phyloP scores from a whole-genome alignment of 2,797 vertebrate genomes.

The Cyclopterus lumpus region DNA sequence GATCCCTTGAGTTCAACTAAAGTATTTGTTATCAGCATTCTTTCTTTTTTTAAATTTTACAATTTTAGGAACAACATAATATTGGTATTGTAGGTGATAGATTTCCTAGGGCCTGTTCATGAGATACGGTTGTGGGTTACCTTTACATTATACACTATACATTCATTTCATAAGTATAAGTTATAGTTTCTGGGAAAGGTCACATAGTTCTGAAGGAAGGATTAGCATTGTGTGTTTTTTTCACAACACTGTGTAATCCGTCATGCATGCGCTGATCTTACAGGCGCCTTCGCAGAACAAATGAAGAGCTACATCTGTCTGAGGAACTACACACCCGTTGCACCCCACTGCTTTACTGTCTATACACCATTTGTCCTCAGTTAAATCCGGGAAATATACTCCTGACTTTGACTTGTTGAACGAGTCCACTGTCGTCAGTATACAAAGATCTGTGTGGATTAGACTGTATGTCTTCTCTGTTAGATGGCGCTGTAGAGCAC shows the following conservation, averaged over 20 bases:
- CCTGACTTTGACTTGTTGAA: constrained; percentile 31
- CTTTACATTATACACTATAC: no score
- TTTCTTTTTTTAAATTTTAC: constrained; percentile 18
- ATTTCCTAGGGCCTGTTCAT: background rate
- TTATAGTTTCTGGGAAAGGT: constrained; percentile 56
- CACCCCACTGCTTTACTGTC: background rate
- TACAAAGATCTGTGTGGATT: constrained; percentile 34
- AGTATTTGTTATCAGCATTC: constrained; percentile 13
- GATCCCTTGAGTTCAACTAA: constrained; percentile 23
- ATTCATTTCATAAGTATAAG: no score
- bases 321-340: background rate
- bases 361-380: background rate
- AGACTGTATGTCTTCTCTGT: constrained; percentile 22
- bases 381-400: background rate
- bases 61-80: background rate
- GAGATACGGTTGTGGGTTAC: background rate
- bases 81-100: background rate
- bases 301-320: background rate
- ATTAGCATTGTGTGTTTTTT: constrained; percentile 67
- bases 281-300: constrained; percentile 19
- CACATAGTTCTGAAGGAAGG: constrained; percentile 50
- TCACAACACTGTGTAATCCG: constrained; percentile 67
- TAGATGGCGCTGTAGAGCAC: constrained; percentile 47
- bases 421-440: background rate
- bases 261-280: constrained; percentile 51